A percentile compares a stretch with the other conserved stretches of the same genome.
Conservation (phyloP, 2,888 invertebrate genomes). For the Emmelina monodactyla region DNA sequence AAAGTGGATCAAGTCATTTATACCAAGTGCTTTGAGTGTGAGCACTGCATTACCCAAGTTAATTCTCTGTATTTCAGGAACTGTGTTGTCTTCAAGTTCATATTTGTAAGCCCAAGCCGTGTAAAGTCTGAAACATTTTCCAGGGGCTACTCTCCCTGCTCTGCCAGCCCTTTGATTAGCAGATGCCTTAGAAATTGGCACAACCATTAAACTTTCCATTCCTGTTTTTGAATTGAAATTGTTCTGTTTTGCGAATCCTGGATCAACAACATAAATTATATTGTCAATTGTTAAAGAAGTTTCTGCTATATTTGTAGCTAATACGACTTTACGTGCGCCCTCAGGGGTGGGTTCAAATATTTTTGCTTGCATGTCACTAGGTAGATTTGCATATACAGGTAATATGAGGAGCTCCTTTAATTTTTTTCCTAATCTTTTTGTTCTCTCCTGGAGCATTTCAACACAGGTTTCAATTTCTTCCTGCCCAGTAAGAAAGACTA, state of each 20-base stretch:
- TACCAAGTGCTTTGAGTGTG: conserved; percentile 94
- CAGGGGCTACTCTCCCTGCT: conserved; percentile 94
- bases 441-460: conserved; percentile 88
- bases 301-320: conserved; percentile 99
- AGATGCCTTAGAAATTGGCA: conserved; percentile 98
- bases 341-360: conserved; percentile 98
- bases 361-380: conserved; percentile 98
- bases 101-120: conserved; percentile 99
- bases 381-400: conserved; percentile 97
- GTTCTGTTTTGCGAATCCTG: conserved; percentile 99
- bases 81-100: conserved; percentile 96
- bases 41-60: conserved; percentile 98
- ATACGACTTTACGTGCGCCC: conserved; percentile 93
- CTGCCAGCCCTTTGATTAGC: conserved; percentile 97
- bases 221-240: conserved; percentile 98
- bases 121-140: conserved; percentile 97
- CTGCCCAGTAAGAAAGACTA: conserved; percentile 96
- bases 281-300: conserved; percentile 99
- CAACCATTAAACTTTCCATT: conserved; percentile 98
- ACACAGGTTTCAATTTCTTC: conserved; percentile 92
- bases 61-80: conserved; percentile 98
- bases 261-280: conserved; percentile 98
- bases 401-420: conserved; percentile 90
- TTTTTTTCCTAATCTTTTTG: conserved; percentile 90
- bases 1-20: conserved; percentile 97